Percentiles rank a stretch among this genome's conserved stretches.
phyloP scores from a whole-genome alignment of 2,113 vertebrate species.

The Eudorcas thomsonii region DNA sequence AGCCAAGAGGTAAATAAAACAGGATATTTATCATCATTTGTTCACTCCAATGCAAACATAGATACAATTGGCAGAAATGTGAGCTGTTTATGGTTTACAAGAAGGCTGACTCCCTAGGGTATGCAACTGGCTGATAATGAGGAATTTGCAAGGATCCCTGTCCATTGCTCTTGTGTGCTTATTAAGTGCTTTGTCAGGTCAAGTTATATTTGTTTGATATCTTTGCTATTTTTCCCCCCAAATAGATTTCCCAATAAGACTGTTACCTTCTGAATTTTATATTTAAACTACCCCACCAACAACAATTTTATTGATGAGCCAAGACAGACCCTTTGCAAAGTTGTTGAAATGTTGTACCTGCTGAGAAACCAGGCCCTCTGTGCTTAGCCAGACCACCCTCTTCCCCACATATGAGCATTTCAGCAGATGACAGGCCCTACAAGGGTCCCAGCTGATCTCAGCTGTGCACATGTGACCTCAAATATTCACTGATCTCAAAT shows the following conservation, averaged over 20 bases:
- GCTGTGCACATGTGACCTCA: not conserved
- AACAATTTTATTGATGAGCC: conserved; percentile 2
- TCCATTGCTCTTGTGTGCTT: not conserved
- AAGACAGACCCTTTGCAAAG: conserved; percentile 13
- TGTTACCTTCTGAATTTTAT: conserved; percentile 55
- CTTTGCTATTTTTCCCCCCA: not conserved
- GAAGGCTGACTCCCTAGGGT: conserved; percentile 52
- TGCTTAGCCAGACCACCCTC: conserved; percentile 4
- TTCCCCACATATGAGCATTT: not conserved
- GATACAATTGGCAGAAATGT: conserved; percentile 40
- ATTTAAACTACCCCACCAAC: not conserved
- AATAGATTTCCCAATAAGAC: conserved; percentile 58
- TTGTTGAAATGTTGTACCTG: conserved; percentile 11
- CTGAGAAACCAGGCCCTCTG: conserved; percentile 44
- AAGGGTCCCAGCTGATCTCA: not conserved
- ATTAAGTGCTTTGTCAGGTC: conserved; percentile 52
- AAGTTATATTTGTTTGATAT: conserved; percentile 39
- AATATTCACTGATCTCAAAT: not conserved
- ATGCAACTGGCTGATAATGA: conserved; percentile 57
- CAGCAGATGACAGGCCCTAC: conserved; percentile 43
- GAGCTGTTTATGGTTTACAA: conserved; percentile 12
- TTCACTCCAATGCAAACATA: conserved; percentile 64
- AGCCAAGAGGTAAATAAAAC: conserved; percentile 69
- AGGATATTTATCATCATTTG: conserved; percentile 72
- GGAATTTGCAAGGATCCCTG: not conserved